Conservation (phyloP, 2,797 vertebrate genomes). For the Tapera naevia region DNA sequence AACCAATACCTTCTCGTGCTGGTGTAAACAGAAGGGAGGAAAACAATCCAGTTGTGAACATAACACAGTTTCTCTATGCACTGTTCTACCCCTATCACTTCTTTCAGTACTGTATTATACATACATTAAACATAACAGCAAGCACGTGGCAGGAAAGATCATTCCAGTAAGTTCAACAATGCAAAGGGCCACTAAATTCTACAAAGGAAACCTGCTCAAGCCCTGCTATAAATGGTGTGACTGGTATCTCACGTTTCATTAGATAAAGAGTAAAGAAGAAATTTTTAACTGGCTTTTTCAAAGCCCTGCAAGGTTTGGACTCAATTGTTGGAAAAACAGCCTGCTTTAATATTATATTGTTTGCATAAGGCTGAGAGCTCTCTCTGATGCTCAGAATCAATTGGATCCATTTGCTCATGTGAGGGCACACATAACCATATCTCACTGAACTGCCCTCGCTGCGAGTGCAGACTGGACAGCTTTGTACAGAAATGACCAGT, state of each 20-base stretch:
- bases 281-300: not conserved
- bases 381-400: not conserved
- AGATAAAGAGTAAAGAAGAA: not conserved
- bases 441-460: not conserved
- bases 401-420: not conserved
- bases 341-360: not conserved
- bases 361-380: not conserved
- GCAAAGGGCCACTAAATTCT: not conserved
- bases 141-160: not conserved
- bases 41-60: not conserved
- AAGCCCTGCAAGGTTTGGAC: not conserved
- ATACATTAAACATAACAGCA: not conserved
- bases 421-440: not conserved
- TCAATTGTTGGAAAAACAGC: not conserved
- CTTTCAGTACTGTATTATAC: not conserved
- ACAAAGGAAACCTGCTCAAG: not conserved
- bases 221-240: not conserved
- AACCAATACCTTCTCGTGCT: not conserved
- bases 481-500: not conserved
- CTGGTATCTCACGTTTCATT: not conserved
- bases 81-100: not conserved
- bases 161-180: not conserved
- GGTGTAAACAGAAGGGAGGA: not conserved
- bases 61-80: not conserved
- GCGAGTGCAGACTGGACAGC: not conserved